A percentile compares a stretch with the other conserved stretches of the same genome.
These are phyloP conservation scores for Pipistrellus nathusii DNA, from an alignment of 2,797 vertebrate species.

Conservation along the genomic window DNA sequence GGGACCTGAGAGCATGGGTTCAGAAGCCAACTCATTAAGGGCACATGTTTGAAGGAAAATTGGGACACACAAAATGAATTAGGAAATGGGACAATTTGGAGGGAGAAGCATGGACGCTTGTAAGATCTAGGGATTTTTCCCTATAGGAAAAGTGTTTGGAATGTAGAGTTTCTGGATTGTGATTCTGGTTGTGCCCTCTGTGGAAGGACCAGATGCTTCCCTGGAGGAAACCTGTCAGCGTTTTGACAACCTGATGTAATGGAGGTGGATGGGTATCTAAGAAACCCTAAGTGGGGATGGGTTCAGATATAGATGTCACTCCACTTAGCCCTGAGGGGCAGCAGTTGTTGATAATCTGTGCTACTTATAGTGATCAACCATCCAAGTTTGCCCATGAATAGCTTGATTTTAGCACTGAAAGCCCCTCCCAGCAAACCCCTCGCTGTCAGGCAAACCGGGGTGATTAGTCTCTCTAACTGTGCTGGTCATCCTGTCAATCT, in stretches of 20 bases:
- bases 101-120: not conserved
- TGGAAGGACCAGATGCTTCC: not conserved
- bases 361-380: not conserved
- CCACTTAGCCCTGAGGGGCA: not conserved
- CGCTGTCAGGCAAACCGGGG: not conserved
- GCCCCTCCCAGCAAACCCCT: not conserved
- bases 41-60: not conserved
- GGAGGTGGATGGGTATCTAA: not conserved
- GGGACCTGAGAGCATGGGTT: not conserved
- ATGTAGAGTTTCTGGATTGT: not conserved
- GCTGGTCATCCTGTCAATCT: not conserved
- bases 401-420: not conserved
- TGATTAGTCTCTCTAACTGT: not conserved
- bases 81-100: not conserved
- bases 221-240: not conserved
- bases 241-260: not conserved
- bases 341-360: not conserved
- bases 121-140: not conserved
- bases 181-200: not conserved
- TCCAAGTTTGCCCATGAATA: not conserved
- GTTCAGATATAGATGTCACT: not conserved
- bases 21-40: not conserved
- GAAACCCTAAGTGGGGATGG: not conserved
- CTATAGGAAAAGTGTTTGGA: accelerated
- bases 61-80: not conserved